Base-by-base conservation (phyloP, 2,888 invertebrate genomes). In the Girardia tigrina region DNA sequence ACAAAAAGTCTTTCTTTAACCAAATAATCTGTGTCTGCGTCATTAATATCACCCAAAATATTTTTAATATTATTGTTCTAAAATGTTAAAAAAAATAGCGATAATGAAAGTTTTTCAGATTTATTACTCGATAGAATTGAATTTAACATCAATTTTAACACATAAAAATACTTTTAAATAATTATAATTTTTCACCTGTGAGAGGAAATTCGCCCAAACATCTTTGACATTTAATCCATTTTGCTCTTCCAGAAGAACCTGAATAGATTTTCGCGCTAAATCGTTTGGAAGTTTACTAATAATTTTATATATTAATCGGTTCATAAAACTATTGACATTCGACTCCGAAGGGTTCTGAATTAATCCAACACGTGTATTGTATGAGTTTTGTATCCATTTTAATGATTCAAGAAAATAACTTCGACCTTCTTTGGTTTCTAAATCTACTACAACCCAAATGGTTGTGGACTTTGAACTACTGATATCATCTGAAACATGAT, bases 391-490 rank as follows among this genome's bases (percentile, higher is more conserved):
- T 81, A 86, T 77, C 78, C 85, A 83, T 79, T 85, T 85, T 28
- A 87, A 79, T 6, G 92, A 91, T 80, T 90, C 89, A 77, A 86
- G 86, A 42, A 94, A 84, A 73, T 95, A 85, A 26, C 88, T 86
- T 78, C 91, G 87, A 0, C 93, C 90, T 77, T 88, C 86, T 0
- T 84, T 81, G 12, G 88, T 87, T 78, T 90, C 90, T 77, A 94
- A 87, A 85, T 98, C 93, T 8, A 89, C 89, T 27, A 91, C 88
- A 29, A 97, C 85, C 95, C 95, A 97, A 78, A 92, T 86, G 0
- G 93, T 92, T 78, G 85, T 80, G 26, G 84, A 81, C 16, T 36
- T 36, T 36, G 36, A 16, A 36, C 36, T 36, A 36, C 36, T 36
- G 36, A 36, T 36, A 36, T 36, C 36, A 36, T 36, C 36, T 36